Evolutionary conservation across 2,797 vertebrate species (phyloP).

Genomic region (Enteromius viviparus): DNA sequence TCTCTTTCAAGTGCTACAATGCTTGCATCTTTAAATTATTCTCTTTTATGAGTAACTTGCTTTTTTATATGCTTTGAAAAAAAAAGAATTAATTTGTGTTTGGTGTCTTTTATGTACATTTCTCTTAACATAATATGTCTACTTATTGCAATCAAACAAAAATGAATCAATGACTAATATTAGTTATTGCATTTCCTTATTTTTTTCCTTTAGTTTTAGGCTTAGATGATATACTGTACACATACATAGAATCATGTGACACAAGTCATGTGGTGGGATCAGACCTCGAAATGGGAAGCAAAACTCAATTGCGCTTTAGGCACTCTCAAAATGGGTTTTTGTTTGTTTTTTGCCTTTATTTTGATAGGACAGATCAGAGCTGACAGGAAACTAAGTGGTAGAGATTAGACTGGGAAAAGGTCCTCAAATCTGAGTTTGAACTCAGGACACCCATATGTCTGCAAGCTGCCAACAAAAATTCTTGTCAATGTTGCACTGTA

Average conservation of each 20-base stretch:
- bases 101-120: background rate
- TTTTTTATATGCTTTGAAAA: background rate
- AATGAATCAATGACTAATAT: background rate
- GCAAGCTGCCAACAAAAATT: background rate
- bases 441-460: background rate
- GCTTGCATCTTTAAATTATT: slow-evolving; percentile 15
- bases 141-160: background rate
- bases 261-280: background rate
- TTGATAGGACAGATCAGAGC: background rate
- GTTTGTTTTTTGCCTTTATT: no score
- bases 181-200: background rate
- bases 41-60: background rate
- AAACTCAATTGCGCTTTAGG: background rate
- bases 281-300: background rate
- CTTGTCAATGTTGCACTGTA: background rate
- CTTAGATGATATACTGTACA: background rate
- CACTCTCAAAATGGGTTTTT: background rate
- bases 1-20: background rate
- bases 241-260: background rate
- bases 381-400: background rate
- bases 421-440: background rate
- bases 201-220: background rate
- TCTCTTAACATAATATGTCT: background rate
- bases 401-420: background rate
- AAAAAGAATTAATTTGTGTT: background rate